phyloP scores from a whole-genome alignment of 2,113 vertebrate genomes.

The cat (Felis catus) region F.catus_Fca126_mat1.0 CM031421.1:100597001-100597500 shows the following conservation, averaged over 20 bases:
- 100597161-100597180: neutral
- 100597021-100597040: neutral
- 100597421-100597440: fast-evolving
- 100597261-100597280: neutral
- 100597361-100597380: neutral
- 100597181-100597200: neutral
- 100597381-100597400: too few relatives aligned
- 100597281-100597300: neutral
- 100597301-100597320: neutral
- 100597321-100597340: neutral
- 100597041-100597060: neutral
- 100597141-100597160: neutral
- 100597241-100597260: neutral
- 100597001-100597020: neutral
- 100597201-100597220: neutral
- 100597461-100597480: neutral
- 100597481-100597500: neutral
- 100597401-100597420: neutral
- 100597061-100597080: neutral
- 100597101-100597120: neutral
- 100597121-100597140: fast-evolving
- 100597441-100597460: neutral
- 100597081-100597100: neutral
- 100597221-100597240: neutral
- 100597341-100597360: neutral